Evolutionary conservation across 2,888 invertebrate genomes (phyloP), one percentile per base, ranked within the genome.

Genomic region (Hedya salicella): DNA sequence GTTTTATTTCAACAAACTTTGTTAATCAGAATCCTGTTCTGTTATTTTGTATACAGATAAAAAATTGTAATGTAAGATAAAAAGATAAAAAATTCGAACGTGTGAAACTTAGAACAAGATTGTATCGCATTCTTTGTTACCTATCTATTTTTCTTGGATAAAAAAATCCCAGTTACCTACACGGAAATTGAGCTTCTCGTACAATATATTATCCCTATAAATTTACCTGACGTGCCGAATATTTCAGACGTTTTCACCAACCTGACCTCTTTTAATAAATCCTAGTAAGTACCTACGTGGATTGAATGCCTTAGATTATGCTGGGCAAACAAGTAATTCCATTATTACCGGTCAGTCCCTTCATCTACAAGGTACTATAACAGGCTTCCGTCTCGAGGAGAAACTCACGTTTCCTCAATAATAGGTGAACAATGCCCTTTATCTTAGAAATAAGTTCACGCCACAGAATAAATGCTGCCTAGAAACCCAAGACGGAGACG

Each of bases 201-300:
- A 80, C 83, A 87, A 89, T 84, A 87, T 89, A 91, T 91, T 89
- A 89, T 87, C 79, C 85, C 89, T 85, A 91, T 91, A 91, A 90
- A 90, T 91, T 91, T 82, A 85, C 86, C 85, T 86, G 88, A 91
- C 89, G 78, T 86, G 82, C 78, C 83, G 87, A 87, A 91, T 91
- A 90, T 90, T 89, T 91, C 87, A 89, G 84, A 80, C 83, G 88
- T 88, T 89, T 89, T 88, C 87, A 87, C 85, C 83, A 78, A 81
- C 81, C 82, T 86, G 80, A 82, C 85, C 87, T 85, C 84, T 85
- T 87, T 86, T 88, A 86, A 91, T 89, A 90, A 89, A 89, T 89
- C 83, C 84, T 78, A 54, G 61, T 67, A 67, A 61, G 60, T 62
- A 57, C 63, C 50, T 73, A 78, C 75, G 75, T 77, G 75, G 74